phyloP scores from a whole-genome alignment of 2,888 invertebrate species.

The Micoletzkya japonica region DNA sequence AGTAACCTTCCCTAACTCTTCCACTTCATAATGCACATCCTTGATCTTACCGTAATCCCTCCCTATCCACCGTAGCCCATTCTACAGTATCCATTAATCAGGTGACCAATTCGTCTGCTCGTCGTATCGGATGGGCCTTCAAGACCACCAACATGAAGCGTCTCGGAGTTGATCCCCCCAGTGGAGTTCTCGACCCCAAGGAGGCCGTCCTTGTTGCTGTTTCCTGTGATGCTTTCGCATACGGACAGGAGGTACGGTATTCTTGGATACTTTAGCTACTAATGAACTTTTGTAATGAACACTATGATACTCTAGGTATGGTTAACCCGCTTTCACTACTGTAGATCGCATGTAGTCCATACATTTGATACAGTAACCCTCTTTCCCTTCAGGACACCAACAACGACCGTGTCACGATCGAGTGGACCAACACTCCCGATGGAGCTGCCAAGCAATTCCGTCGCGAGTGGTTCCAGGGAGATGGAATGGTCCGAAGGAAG shows the following conservation, averaged over 20 bases:
- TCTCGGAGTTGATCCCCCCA: conserved; percentile 52
- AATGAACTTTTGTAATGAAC: too few species aligned
- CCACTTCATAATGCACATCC: too few species aligned
- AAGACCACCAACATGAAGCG: conserved; percentile 59
- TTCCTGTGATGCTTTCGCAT: conserved; percentile 56
- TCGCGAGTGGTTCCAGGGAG: conserved; percentile 55
- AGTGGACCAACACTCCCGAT: conserved; percentile 39
- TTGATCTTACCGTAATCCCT: too few species aligned
- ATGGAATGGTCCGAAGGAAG: too few species aligned
- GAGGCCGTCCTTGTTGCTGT: conserved; percentile 51
- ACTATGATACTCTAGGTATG: too few species aligned
- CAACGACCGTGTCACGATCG: conserved; percentile 15
- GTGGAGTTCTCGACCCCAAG: conserved; percentile 58
- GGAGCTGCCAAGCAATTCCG: conserved; percentile 50
- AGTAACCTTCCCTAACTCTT: too few species aligned
- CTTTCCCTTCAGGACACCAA: conserved; percentile 33
- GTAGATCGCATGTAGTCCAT: background rate
- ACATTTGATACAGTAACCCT: background rate
- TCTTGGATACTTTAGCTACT: too few species aligned
- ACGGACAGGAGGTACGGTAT: conserved; percentile 34
- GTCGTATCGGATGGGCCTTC: conserved; percentile 56
- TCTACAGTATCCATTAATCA: too few species aligned
- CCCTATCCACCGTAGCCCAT: too few species aligned
- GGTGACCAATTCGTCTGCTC: conserved; percentile 29
- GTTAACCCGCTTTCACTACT: too few species aligned